Evolutionary conservation across 1,140 invertebrate genomes (phyloP).

Genomic region (Drosophila nasuta): DNA sequence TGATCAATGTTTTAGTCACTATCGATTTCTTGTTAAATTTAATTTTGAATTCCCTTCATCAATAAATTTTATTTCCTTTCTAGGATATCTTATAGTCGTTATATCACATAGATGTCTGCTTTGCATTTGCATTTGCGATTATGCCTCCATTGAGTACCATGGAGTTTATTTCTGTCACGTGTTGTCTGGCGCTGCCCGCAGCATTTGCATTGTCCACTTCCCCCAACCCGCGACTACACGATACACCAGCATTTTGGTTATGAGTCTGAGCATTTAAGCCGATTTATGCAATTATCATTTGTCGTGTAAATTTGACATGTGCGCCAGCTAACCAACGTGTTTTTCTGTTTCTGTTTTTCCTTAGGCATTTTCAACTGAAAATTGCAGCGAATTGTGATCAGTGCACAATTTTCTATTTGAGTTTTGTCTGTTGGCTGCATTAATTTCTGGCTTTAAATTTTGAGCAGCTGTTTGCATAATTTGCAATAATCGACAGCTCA

Average conservation of each 20-base stretch:
- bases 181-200: constrained; percentile 45
- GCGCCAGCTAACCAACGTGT: constrained; percentile 41
- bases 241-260: constrained; percentile 31
- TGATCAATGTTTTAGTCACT: too few species aligned
- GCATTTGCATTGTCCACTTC: constrained; percentile 33
- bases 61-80: background rate
- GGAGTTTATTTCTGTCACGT: constrained; percentile 66
- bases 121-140: constrained; percentile 66
- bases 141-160: constrained; percentile 61
- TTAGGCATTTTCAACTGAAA: constrained; percentile 24
- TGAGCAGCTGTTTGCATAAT: constrained; percentile 46
- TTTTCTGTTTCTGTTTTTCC: constrained; percentile 12
- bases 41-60: too few species aligned
- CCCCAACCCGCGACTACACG: constrained; percentile 5
- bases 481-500: constrained; percentile 16
- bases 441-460: constrained; percentile 42
- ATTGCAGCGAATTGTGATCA: constrained; percentile 14
- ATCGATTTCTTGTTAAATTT: too few species aligned
- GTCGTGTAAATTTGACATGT: constrained; percentile 64
- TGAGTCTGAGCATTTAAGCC: constrained; percentile 72
- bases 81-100: background rate
- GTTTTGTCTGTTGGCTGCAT: constrained; percentile 24
- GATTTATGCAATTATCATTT: constrained; percentile 84
- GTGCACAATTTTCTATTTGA: constrained; percentile 19
- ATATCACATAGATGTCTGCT: background rate